These are phyloP conservation scores for Amiota communis DNA, from an alignment of 2,888 invertebrate species.

Conservation along the genomic window DNA sequence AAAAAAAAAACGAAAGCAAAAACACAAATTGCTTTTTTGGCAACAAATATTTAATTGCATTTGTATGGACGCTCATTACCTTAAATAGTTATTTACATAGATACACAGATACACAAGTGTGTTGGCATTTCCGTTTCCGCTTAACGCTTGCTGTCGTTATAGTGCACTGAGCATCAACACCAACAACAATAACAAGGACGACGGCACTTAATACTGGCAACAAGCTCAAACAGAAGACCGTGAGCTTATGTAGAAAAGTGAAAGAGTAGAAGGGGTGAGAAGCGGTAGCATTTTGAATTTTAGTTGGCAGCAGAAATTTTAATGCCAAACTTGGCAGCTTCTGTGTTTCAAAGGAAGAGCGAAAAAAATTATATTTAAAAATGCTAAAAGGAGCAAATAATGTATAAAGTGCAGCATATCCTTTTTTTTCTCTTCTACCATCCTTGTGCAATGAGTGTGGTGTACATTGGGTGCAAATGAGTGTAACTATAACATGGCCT, in stretches of 20 bases:
- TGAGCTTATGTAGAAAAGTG: no score
- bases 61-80: conserved; percentile 67
- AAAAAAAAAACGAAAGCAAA: conserved; percentile 17
- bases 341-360: conserved; percentile 28
- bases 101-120: conserved; percentile 22
- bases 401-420: background rate
- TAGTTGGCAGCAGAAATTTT: conserved; percentile 52
- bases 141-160: conserved; percentile 9
- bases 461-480: conserved; percentile 41
- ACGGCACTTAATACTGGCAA: conserved; percentile 4
- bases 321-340: conserved; percentile 64
- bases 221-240: background rate
- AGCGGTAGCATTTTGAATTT: background rate
- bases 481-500: conserved; percentile 53
- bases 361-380: conserved; percentile 8
- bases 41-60: conserved; percentile 68
- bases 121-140: conserved; percentile 20
- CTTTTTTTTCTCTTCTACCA: background rate
- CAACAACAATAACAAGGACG: background rate
- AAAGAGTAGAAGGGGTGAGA: no score
- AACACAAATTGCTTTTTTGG: conserved; percentile 60
- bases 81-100: conserved; percentile 51
- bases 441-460: conserved; percentile 32
- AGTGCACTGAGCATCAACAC: background rate
- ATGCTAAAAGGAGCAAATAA: conserved; percentile 17